phyloP scores from a whole-genome alignment of 1,140 invertebrate genomes.

The Ectropis grisescens region DNA sequence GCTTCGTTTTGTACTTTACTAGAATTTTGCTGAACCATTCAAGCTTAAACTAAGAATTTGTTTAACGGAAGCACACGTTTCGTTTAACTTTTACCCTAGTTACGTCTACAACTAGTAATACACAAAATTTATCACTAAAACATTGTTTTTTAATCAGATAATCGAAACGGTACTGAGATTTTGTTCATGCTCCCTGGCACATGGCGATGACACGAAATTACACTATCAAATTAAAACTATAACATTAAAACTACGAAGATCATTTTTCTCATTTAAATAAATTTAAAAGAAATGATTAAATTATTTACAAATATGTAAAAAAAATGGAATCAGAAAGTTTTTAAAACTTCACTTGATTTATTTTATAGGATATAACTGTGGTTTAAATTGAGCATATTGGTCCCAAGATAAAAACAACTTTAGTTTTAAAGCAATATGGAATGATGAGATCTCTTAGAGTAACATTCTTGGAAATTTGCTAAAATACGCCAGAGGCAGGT shows the following conservation, averaged over 20 bases:
- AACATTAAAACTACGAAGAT: conserved; percentile 40
- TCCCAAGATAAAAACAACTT: conserved; percentile 22
- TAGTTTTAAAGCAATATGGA: conserved; percentile 47
- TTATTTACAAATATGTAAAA: conserved; percentile 27
- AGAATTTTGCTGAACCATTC: conserved; percentile 4
- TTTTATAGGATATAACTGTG: neutral
- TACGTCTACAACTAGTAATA: conserved; percentile 35
- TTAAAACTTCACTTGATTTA: too few relatives aligned
- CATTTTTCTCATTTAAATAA: conserved; percentile 42
- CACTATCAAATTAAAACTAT: conserved; percentile 14
- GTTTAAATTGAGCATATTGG: conserved; percentile 47
- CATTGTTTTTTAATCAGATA: too few relatives aligned
- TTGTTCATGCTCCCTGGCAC: conserved; percentile 48
- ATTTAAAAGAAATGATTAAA: conserved; percentile 28
- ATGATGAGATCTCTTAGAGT: conserved; percentile 49
- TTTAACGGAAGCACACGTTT: conserved; percentile 59
- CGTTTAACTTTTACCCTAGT: conserved; percentile 29
- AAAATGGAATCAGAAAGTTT: too few relatives aligned
- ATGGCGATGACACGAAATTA: conserved; percentile 52
- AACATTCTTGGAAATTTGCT: too few relatives aligned
- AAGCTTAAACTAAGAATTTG: conserved; percentile 28
- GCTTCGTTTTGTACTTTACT: conserved; percentile 1
- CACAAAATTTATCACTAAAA: conserved; percentile 31
- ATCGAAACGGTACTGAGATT: too few relatives aligned
- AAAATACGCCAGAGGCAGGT: too few relatives aligned